Base-by-base conservation (phyloP, 2,888 invertebrate species). In the Philereme vetulata region DNA sequence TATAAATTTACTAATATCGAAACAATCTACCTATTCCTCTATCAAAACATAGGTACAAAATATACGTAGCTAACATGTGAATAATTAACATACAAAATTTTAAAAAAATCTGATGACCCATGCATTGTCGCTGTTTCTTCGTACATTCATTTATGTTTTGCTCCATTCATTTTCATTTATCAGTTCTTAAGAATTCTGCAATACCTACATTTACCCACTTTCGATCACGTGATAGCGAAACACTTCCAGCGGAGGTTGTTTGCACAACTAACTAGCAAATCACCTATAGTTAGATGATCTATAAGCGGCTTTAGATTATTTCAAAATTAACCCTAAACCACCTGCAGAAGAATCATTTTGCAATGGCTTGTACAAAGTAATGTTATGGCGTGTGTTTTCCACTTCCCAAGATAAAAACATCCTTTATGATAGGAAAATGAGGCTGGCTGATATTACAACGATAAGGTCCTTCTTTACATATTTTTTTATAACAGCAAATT, bases 201-300 rank as follows among this genome's bases (percentile, higher is more conserved):
- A 66, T 67, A 64, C 9, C 10, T 67, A 65, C 11, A n/a, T 65
- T 7, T 11, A n/a, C 9, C 2, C 44, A 59, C 66, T 65, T 45
- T 45, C 47, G 61, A 64, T 74, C 74, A 77, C 75, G 76, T 74
- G 74, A 72, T 62, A 65, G 10, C 51, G 63, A 58, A 66, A 63
- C 64, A 60, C 60, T 65, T 63, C 62, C 55, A 64, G 51, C 65
- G 52, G 66, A 63, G 66, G 68, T 67, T 74, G 75, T 75, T 79
- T 79, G 67, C 76, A 72, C 77, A 78, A 79, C 71, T 45, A 53
- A 38, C 50, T 47, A 36, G 46, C 50, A 7, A 21, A 57, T 53
- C 46, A 50, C 51, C 63, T 51, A 34, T 43, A 43, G 36, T 45
- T 47, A 51, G 49, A 58, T 51, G 60, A 59, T 46, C 46, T 48